Percentiles rank a stretch among this genome's conserved stretches.
These are phyloP conservation scores for Penaeus monodon DNA, from an alignment of 2,888 invertebrate species.

Conservation along the genomic window DNA sequence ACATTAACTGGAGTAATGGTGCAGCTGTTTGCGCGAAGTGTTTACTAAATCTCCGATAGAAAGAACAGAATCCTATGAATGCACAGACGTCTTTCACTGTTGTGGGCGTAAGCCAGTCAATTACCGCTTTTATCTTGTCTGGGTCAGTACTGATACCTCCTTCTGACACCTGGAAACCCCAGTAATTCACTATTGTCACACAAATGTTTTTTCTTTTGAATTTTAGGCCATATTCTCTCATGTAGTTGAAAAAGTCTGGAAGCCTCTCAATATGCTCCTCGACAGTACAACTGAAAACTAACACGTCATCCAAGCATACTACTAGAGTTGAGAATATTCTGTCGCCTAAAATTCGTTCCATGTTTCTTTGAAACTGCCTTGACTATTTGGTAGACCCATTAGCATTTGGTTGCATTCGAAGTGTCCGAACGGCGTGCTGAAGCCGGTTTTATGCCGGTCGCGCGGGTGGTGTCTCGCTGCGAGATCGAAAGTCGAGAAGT, in stretches of 20 bases:
- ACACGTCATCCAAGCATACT: slow-evolving; percentile 62
- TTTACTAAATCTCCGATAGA: slow-evolving; percentile 20
- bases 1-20: slow-evolving; percentile 1
- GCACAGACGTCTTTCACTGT: slow-evolving; percentile 26
- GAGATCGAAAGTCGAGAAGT: slow-evolving; percentile 56
- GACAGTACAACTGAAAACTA: slow-evolving; percentile 49
- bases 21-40: slow-evolving; percentile 4
- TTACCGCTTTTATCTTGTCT: slow-evolving; percentile 8
- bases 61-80: slow-evolving; percentile 31
- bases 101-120: slow-evolving; percentile 12
- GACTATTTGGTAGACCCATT: slow-evolving; percentile 61
- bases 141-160: slow-evolving; percentile 19
- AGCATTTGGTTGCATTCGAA: slow-evolving; percentile 53
- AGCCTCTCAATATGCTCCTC: slow-evolving; percentile 48
- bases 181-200: slow-evolving; percentile 48
- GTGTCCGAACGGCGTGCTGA: too few species aligned
- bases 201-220: slow-evolving; percentile 54
- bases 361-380: slow-evolving; percentile 54
- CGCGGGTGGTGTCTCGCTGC: slow-evolving; percentile 40
- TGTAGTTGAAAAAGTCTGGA: slow-evolving; percentile 36
- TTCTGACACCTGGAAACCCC: slow-evolving; percentile 53
- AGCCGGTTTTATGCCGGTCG: slow-evolving; percentile 56
- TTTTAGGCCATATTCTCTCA: slow-evolving; percentile 46
- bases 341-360: slow-evolving; percentile 40
- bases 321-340: slow-evolving; percentile 23